Conservation (phyloP, 2,888 invertebrate species). For the Galerucella calmariensis region DNA sequence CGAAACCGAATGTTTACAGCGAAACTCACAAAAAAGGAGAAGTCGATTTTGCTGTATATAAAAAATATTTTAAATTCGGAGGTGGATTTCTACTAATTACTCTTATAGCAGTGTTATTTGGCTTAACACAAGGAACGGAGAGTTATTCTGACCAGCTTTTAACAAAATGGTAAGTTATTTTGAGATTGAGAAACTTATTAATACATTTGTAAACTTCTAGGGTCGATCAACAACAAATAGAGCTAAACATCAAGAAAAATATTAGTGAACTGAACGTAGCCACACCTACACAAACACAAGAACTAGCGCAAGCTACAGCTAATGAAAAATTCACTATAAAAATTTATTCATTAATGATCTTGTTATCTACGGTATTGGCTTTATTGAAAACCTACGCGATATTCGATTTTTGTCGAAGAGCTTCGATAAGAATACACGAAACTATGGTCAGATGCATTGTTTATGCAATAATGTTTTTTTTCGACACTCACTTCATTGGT, state of each 20-base stretch:
- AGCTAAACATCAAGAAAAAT: slow-evolving; percentile 38
- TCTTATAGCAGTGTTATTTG: slow-evolving; percentile 50
- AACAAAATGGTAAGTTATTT: slow-evolving; percentile 38
- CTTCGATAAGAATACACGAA: slow-evolving; percentile 63
- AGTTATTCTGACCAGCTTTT: slow-evolving; percentile 53
- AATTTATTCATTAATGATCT: slow-evolving; percentile 46
- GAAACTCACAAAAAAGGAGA: slow-evolving; percentile 56
- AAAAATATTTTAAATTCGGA: slow-evolving; percentile 52
- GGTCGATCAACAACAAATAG: slow-evolving; percentile 47
- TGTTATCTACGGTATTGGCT: slow-evolving; percentile 33
- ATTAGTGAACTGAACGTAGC: slow-evolving; percentile 13
- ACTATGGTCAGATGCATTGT: slow-evolving; percentile 50
- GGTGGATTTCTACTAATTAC: slow-evolving; percentile 49
- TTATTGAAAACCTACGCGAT: slow-evolving; percentile 64
- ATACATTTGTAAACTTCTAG: slow-evolving; percentile 27
- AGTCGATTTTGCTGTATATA: slow-evolving; percentile 54
- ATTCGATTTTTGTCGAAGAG: slow-evolving; percentile 84
- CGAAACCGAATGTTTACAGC: slow-evolving; percentile 48
- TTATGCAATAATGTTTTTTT: slow-evolving; percentile 54
- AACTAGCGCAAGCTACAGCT: slow-evolving; percentile 35
- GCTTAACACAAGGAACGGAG: slow-evolving; percentile 50
- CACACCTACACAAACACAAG: slow-evolving; percentile 8
- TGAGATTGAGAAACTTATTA: no score
- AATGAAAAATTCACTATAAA: slow-evolving; percentile 41
- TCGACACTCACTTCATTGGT: slow-evolving; percentile 56